Evolutionary conservation across 2,113 vertebrate genomes (phyloP), one percentile per base, ranked within the genome.

Genomic region (Oostethus manadensis): DNA sequence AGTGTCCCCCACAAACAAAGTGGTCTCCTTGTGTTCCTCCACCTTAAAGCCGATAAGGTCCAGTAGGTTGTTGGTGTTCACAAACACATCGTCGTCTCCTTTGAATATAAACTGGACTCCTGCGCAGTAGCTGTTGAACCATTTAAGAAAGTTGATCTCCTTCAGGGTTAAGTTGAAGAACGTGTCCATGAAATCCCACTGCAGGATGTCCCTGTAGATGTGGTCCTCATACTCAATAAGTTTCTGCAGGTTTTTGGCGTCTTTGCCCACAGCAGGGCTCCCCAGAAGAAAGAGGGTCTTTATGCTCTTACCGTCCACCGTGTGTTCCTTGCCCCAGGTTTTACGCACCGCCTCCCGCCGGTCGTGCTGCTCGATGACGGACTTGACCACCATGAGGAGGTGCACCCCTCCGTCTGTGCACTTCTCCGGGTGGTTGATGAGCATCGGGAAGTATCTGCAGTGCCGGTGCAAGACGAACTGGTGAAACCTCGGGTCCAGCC

Each of bases 21-120:
- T 66, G 2, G 15, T 60, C 10, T 76, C 78, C 0, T 76, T 80
- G 51, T 53, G 66, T 1, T 79, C 86, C 56, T 82, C 84, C 60
- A 60, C 67, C 16, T 77, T 82, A 65, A 88, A 87, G 57, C 61
- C 68, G 59, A 92, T 82, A 60, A 88, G 77, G 66, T 91, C 85
- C 80, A 94, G 80, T 7, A 92, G 70, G 68, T 94, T 94, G 56
- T 78, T 56, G 0, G 90, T 91, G 76, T 93, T 90, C 2, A 92
- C 89, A 16, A 94, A 94, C 33, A 95, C 91, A 1, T 94, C 92
- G 1, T 94, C 92, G 0, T 94, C 93, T 0, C 93, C 91, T 23
- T 93, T 91, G 67, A 92, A 92, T n/a, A 92, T 84, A 54, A 92
- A 92, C 51, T 70, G 78, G 6, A 88, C 88, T 0, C 50, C 56